These are phyloP conservation scores for zebrafish (Danio rerio) DNA, from an alignment of 2,113 vertebrate species.

Conservation along the genomic window DNA sequence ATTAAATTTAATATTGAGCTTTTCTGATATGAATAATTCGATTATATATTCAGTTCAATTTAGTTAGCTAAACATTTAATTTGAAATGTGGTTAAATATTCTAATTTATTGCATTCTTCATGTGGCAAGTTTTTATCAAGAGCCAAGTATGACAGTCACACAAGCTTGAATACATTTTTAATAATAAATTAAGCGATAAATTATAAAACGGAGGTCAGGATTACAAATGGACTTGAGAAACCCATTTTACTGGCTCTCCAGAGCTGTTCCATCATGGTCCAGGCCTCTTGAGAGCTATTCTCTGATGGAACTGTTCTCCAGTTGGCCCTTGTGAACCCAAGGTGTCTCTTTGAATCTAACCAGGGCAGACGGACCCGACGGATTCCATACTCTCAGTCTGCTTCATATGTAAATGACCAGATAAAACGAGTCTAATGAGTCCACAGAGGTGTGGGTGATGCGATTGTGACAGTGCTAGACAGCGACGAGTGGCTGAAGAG, in stretches of 20 bases:
- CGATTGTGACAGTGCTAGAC: not conserved
- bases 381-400: conserved; percentile 41
- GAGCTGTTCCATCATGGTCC: not conserved
- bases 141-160: not conserved
- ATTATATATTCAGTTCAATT: not conserved
- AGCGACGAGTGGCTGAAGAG: conserved; percentile 13
- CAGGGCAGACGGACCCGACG: not conserved
- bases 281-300: not conserved
- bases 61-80: not conserved
- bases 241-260: not conserved
- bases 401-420: conserved; percentile 67
- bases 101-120: too few relatives aligned
- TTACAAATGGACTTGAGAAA: not conserved
- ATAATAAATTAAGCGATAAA: not conserved
- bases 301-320: conserved; percentile 14
- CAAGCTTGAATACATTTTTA: conserved; percentile 14
- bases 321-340: not conserved
- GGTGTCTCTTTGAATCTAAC: conserved; percentile 21
- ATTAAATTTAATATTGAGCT: not conserved
- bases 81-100: not conserved
- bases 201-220: not conserved
- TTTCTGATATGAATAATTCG: not conserved
- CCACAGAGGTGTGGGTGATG: conserved; percentile 59
- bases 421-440: conserved; percentile 59
- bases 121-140: not conserved